Evolutionary conservation across 2,888 invertebrate genomes (phyloP), one percentile per base, ranked within the genome.

Genomic region (Ornithoptera alexandrae): DNA sequence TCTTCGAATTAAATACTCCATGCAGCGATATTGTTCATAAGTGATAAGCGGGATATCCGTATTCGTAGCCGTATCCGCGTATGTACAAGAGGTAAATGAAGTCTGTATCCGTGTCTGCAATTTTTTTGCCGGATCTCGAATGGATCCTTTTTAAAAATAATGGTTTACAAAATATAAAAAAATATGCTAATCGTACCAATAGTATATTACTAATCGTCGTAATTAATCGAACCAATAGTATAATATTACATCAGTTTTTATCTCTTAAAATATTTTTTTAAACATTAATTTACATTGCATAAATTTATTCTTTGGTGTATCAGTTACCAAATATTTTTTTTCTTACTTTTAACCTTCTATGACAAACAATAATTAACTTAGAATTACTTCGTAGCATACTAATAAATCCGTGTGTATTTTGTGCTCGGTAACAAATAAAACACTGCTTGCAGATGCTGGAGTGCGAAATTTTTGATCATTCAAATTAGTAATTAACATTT

Each of bases 51-150:
- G 53, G n/a, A 53, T n/a, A 53, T 18, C 53, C 53, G n/a, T 53
- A n/a, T 53, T n/a, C 53, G n/a, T 46, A 53, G n/a, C 53, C 53
- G n/a, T n/a, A 53, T 53, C 53, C 18, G 18, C 53, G n/a, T 53
- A 12, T 18, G 5, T n/a, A 53, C 50, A 53, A n/a, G 18, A 18
- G n/a, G 53, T 53, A 0, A n/a, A 53, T n/a, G 18, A n/a, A n/a
- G 15, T 53, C 53, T 18, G 53, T n/a, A 53, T 53, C 53, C 53
- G n/a, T 53, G 53, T n/a, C 53, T n/a, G 46, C n/a, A n/a, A 18
- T n/a, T 50, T 50, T 50, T 50, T 53, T 53, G 53, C 53, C 53
- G 53, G 53, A 53, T 53, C 53, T 53, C n/a, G n/a, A 53, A 53
- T 53, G n/a, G 53, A 53, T 18, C 5, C 2, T 53, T 53, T 53